phyloP scores from a whole-genome alignment of 2,888 invertebrate species.

The Watsonalla binaria region DNA sequence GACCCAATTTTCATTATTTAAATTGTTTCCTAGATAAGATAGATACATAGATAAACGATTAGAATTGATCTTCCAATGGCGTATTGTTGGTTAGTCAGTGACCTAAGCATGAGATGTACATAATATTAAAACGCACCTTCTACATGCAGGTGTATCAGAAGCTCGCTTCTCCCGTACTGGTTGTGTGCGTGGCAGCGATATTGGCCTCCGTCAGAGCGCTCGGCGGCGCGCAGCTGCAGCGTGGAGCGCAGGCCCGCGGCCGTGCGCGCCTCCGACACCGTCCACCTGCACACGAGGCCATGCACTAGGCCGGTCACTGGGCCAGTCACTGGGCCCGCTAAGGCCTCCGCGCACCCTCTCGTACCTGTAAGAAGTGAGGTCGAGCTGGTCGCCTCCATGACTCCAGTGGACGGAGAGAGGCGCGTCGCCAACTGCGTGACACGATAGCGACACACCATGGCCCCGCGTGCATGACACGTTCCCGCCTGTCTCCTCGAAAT shows the following conservation, averaged over 20 bases:
- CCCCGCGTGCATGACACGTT: constrained; percentile 80
- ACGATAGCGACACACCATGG: constrained; percentile 80
- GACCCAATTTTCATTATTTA: too few relatives aligned
- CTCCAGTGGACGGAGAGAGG: constrained; percentile 89
- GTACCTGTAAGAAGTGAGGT: constrained; percentile 80
- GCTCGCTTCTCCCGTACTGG: constrained; percentile 82
- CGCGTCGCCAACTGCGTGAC: constrained; percentile 87
- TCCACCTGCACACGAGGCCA: constrained; percentile 49
- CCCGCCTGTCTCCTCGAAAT: constrained; percentile 80
- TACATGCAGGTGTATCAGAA: constrained; percentile 81
- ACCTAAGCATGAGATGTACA: background rate
- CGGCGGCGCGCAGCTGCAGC: constrained; percentile 81
- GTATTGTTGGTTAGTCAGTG: too few relatives aligned
- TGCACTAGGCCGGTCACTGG: too few relatives aligned
- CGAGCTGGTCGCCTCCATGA: constrained; percentile 81
- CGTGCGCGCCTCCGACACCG: constrained; percentile 82
- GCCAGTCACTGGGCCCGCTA: too few relatives aligned
- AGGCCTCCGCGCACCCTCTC: too few relatives aligned
- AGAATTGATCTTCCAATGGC: too few relatives aligned
- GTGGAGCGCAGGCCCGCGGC: constrained; percentile 83
- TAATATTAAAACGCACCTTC: constrained; percentile 66
- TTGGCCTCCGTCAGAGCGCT: constrained; percentile 83
- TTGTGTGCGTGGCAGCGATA: constrained; percentile 86
- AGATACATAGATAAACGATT: too few relatives aligned
- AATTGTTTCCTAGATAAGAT: too few relatives aligned